Evolutionary conservation across 2,797 vertebrate genomes (phyloP), one percentile per base, ranked within the genome.

Genomic region (Spheniscus humboldti): DNA sequence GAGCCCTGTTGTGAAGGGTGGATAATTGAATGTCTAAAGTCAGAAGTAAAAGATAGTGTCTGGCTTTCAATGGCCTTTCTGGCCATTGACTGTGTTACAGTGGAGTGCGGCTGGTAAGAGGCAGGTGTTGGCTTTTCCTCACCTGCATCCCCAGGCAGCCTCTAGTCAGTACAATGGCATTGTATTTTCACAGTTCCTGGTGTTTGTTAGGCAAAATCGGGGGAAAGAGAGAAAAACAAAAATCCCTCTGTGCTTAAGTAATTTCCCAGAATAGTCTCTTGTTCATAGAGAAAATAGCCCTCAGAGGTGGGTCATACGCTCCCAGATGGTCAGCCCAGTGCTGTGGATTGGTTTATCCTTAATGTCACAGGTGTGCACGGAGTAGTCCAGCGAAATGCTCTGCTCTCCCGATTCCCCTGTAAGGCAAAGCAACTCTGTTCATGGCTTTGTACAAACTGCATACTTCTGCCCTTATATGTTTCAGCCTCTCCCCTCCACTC

Each of bases 271-370:
- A 27, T 1, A 3, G 1, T 47, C 24, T 55, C 63, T 57, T 67
- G 23, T 22, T 93, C 22, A 17, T 11, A 50, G 45, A 80, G 33
- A 77, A 87, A 60, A 64, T 22, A 59, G 11, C 9, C 14, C 45
- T 66, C 47, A n/a, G 31, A 73, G 12, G 2, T 37, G 52, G 13
- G 9, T 45, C 6, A 7, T 9, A 13, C 0, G 0, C 8, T 48
- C 11, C 27, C 57, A 41, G 20, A 62, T 8, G 6, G 25, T 18
- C n/a, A 85, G 11, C 14, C 11, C 22, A 10, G 7, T 7, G 9
- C 7, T 45, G 47, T 31, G 24, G 19, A 4, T 2, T 47, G 28
- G 13, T 75, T 94, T 47, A 17, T 43, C 24, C 37, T 90, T 39
- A 16, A 30, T 19, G 30, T n/a, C 60, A 41, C 10, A 31, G 41